These are phyloP conservation scores for Malurus cyaneus DNA, from an alignment of 2,113 vertebrate genomes.

Conservation along the genomic window DNA sequence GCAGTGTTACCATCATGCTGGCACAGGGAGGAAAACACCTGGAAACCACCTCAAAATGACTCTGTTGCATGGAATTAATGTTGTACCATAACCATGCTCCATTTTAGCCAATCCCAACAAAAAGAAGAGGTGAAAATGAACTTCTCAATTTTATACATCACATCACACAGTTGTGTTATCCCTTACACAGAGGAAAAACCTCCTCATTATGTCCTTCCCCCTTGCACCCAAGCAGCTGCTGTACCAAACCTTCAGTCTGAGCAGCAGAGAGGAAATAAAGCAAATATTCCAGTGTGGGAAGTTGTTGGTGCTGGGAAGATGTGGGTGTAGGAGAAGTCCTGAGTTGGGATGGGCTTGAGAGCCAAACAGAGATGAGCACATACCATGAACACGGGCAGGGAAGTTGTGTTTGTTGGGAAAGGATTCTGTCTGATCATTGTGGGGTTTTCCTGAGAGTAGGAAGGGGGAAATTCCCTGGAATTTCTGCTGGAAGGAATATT, in stretches of 20 bases:
- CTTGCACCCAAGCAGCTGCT: background rate
- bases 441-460: background rate
- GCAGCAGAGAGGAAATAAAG: background rate
- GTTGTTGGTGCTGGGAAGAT: background rate
- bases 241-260: background rate
- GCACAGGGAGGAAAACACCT: background rate
- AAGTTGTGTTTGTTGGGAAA: background rate
- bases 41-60: background rate
- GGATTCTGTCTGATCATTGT: background rate
- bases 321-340: background rate
- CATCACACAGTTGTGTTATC: too few species aligned
- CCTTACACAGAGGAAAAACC: background rate
- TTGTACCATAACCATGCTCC: background rate
- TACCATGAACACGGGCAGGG: background rate
- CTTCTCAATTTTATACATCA: background rate
- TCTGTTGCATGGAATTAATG: background rate
- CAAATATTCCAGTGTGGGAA: background rate
- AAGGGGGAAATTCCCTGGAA: background rate
- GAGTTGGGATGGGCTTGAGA: background rate
- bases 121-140: background rate
- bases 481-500: background rate
- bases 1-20: background rate
- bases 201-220: background rate
- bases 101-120: too few species aligned
- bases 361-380: rapidly evolving